These are phyloP conservation scores for Polydrusus cervinus DNA, from an alignment of 2,888 invertebrate genomes.

Conservation along the genomic window DNA sequence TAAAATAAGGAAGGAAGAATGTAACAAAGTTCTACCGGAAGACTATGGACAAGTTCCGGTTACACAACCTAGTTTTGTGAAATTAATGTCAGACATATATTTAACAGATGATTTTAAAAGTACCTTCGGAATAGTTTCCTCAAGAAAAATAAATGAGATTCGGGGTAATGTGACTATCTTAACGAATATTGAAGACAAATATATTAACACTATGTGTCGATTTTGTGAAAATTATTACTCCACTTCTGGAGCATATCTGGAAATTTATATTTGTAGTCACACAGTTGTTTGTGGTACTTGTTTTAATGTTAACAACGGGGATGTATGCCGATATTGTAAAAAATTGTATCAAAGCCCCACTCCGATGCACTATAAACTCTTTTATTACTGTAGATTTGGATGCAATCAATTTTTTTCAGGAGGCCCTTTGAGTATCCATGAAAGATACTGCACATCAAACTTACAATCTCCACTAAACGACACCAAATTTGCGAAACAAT, in stretches of 20 bases:
- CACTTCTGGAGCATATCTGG: not conserved
- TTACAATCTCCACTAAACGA: no score
- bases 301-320: not conserved
- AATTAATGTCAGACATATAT: no score
- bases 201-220: not conserved
- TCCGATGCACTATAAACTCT: not conserved
- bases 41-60: no score
- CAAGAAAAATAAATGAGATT: not conserved
- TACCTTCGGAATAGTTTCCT: not conserved
- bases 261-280: constrained; percentile 2
- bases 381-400: constrained; percentile 18
- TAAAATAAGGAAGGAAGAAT: no score
- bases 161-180: not conserved
- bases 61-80: no score
- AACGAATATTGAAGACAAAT: not conserved
- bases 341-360: no score
- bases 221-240: constrained; percentile 23
- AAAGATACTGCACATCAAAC: no score
- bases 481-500: no score
- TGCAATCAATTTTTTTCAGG: no score
- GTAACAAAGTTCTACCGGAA: no score
- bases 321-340: not conserved
- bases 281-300: not conserved
- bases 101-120: no score
- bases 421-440: no score